Base-by-base conservation (phyloP, 2,888 invertebrate species). In the Pheosia gnoma region DNA sequence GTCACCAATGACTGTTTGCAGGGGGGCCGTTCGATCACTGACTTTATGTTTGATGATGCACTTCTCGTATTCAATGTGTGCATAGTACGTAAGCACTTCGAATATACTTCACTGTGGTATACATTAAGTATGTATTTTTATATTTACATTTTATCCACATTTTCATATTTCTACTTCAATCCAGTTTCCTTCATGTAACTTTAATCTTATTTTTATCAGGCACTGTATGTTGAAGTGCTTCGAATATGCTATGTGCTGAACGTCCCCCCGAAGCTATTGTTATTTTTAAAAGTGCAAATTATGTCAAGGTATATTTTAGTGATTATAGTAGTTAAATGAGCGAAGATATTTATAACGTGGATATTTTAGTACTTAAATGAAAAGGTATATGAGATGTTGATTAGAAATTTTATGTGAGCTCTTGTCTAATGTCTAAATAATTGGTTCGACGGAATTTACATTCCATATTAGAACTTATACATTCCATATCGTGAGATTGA, bases 1-100 rank as follows among this genome's bases (percentile, higher is more conserved):
- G 97, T 90, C 98, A 98, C 93, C 98, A 98, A 95, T 96, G 94
- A 94, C 90, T 91, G 89, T 87, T 90, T 83, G 92, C 91, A 66
- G 93, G 93, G 93, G 93, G 93, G 91, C 83, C 90, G 91, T 88
- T 87, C 83, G 84, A 84, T 79, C 84, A 84, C 82, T 89, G 83
- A 88, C 86, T 79, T 76, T 79, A 66, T 74, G 83, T 83, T 83
- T 75, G 78, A 76, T 78, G 76, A 78, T 80, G 87, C 89, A 87
- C 87, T 85, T 79, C 77, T 80, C 76, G 81, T 83, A 80, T 82
- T 78, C 76, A 68, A 78, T 80, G 79, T 80, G 85, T 81, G 88
- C 86, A 84, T 84, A 83, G 78, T 80, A 78, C 82, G 87, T 81
- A 77, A 86, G 90, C 90, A 86, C 88, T 90, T 90, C 91, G 88